A percentile compares a stretch with the other conserved stretches of the same genome.
Conservation (phyloP, 2,888 invertebrate genomes). For the Ceramica pisi region DNA sequence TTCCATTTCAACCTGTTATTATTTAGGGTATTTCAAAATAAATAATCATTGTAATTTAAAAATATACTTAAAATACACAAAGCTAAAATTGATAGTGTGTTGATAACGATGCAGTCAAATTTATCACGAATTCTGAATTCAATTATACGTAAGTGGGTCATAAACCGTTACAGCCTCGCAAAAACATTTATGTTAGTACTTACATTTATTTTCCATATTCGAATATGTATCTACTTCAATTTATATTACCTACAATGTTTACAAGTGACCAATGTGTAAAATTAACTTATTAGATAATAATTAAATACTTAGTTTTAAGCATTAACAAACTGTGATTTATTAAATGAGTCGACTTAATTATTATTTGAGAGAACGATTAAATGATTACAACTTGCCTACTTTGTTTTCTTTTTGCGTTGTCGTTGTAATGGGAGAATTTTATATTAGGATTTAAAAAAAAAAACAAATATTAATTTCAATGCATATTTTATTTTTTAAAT, state of each 20-base stretch:
- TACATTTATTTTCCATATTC: not conserved
- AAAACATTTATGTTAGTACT: too few relatives aligned
- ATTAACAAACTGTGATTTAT: constrained; percentile 84
- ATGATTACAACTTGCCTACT: constrained; percentile 53
- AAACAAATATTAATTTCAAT: constrained; percentile 9
- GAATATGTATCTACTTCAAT: not conserved
- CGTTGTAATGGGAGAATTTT: too few relatives aligned
- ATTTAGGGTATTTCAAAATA: too few relatives aligned
- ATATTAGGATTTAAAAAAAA: too few relatives aligned
- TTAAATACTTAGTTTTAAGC: constrained; percentile 64
- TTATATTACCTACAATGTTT: constrained; percentile 18
- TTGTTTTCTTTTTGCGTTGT: not conserved
- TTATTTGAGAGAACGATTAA: constrained; percentile 59
- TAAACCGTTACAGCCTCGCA: too few relatives aligned
- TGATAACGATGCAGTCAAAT: too few relatives aligned
- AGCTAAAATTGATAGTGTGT: too few relatives aligned
- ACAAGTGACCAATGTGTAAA: constrained; percentile 34
- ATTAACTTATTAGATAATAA: constrained; percentile 54
- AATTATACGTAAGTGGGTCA: too few relatives aligned
- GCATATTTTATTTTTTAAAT: constrained; percentile 25
- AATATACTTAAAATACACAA: too few relatives aligned
- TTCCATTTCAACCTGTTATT: too few relatives aligned
- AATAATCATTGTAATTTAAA: too few relatives aligned
- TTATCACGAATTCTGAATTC: too few relatives aligned
- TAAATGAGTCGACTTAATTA: constrained; percentile 72